A percentile compares a stretch with the other conserved stretches of the same genome.
These are phyloP conservation scores for Seriola dumerili DNA, from an alignment of 2,113 vertebrate species.

Conservation along the genomic window DNA sequence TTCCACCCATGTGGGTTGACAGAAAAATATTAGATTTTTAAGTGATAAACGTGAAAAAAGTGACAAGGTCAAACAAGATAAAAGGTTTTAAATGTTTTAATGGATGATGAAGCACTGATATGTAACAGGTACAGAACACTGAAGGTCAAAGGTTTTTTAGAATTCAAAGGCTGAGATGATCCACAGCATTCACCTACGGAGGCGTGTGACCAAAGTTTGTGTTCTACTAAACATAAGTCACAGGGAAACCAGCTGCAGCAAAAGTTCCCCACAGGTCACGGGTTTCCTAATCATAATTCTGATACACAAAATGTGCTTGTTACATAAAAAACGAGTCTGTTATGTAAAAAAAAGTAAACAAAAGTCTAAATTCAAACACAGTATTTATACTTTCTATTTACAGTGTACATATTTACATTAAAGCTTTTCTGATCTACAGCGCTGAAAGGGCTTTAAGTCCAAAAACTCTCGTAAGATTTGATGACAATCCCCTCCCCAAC, in stretches of 20 bases:
- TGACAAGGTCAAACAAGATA: slow-evolving; percentile 22
- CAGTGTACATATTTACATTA: slow-evolving; percentile 79
- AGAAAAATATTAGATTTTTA: background rate
- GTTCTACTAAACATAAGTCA: slow-evolving; percentile 38
- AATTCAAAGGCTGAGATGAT: slow-evolving; percentile 28
- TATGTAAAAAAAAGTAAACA: slow-evolving; percentile 58
- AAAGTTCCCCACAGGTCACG: slow-evolving; percentile 22
- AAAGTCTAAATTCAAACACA: slow-evolving; percentile 43
- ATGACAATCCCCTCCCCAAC: background rate
- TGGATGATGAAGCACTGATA: slow-evolving; percentile 61
- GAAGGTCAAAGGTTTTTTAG: slow-evolving; percentile 2
- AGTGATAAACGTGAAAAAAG: background rate
- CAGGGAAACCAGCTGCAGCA: slow-evolving; percentile 48
- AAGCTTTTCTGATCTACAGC: slow-evolving; percentile 42
- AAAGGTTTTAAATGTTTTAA: slow-evolving; percentile 63
- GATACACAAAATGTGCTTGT: slow-evolving; percentile 48
- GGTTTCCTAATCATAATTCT: slow-evolving; percentile 2
- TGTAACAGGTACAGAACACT: slow-evolving; percentile 68
- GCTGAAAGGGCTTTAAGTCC: slow-evolving; percentile 38
- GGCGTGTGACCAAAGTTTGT: slow-evolving; percentile 17
- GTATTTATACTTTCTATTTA: slow-evolving; percentile 76
- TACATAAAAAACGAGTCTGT: slow-evolving; percentile 50
- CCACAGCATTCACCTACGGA: background rate
- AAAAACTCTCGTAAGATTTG: background rate
- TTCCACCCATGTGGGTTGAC: background rate